Percentiles rank a stretch among this genome's conserved stretches.
Evolutionary conservation across 2,888 invertebrate species (phyloP).

Genomic region (Dryobota labecula): DNA sequence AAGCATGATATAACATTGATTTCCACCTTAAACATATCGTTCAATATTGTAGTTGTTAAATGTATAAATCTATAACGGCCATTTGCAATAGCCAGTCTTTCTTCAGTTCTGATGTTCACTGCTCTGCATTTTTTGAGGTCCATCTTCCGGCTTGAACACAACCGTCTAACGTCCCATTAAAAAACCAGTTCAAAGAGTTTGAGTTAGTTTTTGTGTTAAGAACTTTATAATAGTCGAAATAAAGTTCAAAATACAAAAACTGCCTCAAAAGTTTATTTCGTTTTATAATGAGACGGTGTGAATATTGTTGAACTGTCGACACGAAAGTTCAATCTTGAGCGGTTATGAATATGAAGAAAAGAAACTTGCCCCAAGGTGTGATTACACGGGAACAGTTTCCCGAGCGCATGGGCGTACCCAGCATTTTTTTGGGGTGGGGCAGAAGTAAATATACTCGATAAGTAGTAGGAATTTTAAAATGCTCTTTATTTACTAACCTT

Average conservation of each 20-base stretch:
- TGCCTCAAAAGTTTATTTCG: background rate
- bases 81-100: background rate
- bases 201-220: background rate
- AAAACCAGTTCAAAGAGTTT: background rate
- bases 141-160: background rate
- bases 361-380: background rate
- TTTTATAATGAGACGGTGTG: too few species aligned
- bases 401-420: too few species aligned
- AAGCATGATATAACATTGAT: background rate
- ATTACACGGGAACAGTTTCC: background rate
- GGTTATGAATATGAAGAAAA: background rate
- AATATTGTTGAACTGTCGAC: background rate
- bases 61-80: background rate
- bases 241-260: background rate
- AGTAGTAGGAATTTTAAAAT: too few species aligned
- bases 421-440: too few species aligned
- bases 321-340: background rate
- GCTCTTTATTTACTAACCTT: too few species aligned
- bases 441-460: too few species aligned
- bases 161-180: background rate
- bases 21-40: background rate
- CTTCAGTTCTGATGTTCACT: background rate
- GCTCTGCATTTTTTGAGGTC: background rate
- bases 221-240: background rate
- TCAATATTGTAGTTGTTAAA: slow-evolving; percentile 2